phyloP scores from a whole-genome alignment of 2,888 invertebrate species.

The Helleia helle region DNA sequence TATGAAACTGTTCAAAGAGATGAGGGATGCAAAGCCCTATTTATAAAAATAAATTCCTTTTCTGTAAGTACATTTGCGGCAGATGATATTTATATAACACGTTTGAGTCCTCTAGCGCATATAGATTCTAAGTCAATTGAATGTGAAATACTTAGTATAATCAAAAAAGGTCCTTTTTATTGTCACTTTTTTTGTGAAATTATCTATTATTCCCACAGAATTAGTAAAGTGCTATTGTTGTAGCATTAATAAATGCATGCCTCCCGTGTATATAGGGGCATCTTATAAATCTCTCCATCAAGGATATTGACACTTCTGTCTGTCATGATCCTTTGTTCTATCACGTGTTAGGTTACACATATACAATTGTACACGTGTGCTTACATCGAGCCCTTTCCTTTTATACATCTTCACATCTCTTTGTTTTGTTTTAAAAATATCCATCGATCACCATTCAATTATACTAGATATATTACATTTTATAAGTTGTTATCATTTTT shows the following conservation, averaged over 20 bases:
- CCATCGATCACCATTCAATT: background rate
- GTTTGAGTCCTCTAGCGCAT: too few relatives aligned
- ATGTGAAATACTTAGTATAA: too few relatives aligned
- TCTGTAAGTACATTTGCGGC: too few relatives aligned
- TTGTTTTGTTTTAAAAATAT: conserved; percentile 13
- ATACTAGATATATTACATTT: background rate
- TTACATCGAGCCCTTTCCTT: conserved; percentile 21
- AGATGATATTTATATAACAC: too few relatives aligned
- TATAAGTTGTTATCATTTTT: too few relatives aligned
- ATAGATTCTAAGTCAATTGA: too few relatives aligned
- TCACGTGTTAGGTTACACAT: conserved; percentile 55
- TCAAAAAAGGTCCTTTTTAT: too few relatives aligned
- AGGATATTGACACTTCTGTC: conserved; percentile 68
- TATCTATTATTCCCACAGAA: conserved; percentile 40
- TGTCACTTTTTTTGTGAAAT: conserved; percentile 6
- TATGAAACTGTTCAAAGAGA: too few relatives aligned
- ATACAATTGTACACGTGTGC: conserved; percentile 48
- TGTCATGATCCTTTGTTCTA: conserved; percentile 56
- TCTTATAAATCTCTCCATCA: conserved; percentile 47
- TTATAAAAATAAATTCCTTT: too few relatives aligned
- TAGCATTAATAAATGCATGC: conserved; percentile 56
- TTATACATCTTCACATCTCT: conserved; percentile 15
- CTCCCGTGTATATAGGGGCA: conserved; percentile 51
- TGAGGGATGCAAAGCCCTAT: too few relatives aligned
- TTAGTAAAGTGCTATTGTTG: conserved; percentile 48